These are phyloP conservation scores for Fulica atra DNA, from an alignment of 2,113 vertebrate species.

Conservation along the genomic window DNA sequence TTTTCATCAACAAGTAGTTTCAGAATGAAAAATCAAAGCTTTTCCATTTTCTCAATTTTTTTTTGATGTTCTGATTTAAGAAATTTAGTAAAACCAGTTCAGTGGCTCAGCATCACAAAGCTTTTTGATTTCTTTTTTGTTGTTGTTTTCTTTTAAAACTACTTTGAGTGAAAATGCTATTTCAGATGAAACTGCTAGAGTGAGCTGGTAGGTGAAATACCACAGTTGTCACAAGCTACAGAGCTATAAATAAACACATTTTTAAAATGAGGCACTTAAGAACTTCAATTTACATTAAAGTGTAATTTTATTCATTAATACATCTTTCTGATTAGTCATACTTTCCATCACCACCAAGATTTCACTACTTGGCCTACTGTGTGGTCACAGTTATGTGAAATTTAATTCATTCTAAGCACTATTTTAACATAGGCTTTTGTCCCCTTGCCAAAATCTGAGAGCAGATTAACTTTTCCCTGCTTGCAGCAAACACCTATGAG, in stretches of 20 bases:
- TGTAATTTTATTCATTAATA: neutral
- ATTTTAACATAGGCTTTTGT: neutral
- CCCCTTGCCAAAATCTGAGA: conserved; percentile 8
- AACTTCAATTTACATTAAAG: neutral
- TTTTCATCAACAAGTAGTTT: neutral
- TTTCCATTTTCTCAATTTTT: neutral
- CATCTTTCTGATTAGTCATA: conserved; percentile 24
- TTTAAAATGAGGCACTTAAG: neutral
- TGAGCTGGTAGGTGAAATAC: neutral
- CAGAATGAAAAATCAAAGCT: neutral
- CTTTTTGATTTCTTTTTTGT: rapidly evolving
- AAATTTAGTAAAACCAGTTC: neutral
- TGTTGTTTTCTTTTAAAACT: neutral
- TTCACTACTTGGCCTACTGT: conserved; percentile 3
- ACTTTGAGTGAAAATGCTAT: neutral
- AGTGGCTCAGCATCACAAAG: neutral
- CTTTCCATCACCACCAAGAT: conserved; percentile 1
- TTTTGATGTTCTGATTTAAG: neutral
- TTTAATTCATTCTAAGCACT: neutral
- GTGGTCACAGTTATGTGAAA: neutral
- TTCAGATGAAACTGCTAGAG: neutral
- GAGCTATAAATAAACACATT: neutral
- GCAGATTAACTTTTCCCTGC: conserved; percentile 25
- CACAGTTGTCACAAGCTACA: neutral
- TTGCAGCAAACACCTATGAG: neutral